Percentiles rank a stretch among this genome's conserved stretches.
phyloP scores from a whole-genome alignment of 2,113 vertebrate genomes.

The Perognathus longimembris region DNA sequence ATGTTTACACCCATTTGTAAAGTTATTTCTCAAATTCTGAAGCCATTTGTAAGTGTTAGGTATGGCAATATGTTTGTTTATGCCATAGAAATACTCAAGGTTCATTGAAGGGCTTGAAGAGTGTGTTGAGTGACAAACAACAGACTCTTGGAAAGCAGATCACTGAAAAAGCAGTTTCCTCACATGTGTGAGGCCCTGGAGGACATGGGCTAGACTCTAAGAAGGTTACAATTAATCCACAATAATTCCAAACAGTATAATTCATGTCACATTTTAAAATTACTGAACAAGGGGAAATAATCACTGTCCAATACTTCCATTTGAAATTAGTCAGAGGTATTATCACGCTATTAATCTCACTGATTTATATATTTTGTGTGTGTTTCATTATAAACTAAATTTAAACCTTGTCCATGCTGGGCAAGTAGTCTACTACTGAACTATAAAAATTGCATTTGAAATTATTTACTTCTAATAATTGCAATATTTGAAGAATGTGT shows the following conservation, averaged over 20 bases:
- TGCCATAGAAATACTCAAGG: background rate
- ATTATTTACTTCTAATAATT: background rate
- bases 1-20: too few species aligned
- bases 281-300: background rate
- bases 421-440: background rate
- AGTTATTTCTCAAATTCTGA: slow-evolving; percentile 17
- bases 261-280: background rate
- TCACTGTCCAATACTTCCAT: background rate
- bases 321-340: slow-evolving; percentile 18
- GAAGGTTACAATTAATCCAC: background rate
- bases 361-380: background rate
- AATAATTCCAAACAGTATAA: background rate
- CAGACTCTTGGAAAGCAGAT: rapidly evolving
- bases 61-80: too few species aligned
- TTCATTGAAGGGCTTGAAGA: background rate
- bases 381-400: background rate
- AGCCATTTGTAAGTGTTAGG: background rate
- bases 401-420: too few species aligned
- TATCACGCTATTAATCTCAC: background rate
- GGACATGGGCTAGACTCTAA: background rate
- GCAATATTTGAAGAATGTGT: background rate
- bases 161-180: background rate
- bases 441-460: background rate
- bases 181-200: too few species aligned
- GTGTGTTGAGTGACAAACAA: background rate